phyloP scores from a whole-genome alignment of 2,888 invertebrate genomes.

The Trachelus stipa region DNA sequence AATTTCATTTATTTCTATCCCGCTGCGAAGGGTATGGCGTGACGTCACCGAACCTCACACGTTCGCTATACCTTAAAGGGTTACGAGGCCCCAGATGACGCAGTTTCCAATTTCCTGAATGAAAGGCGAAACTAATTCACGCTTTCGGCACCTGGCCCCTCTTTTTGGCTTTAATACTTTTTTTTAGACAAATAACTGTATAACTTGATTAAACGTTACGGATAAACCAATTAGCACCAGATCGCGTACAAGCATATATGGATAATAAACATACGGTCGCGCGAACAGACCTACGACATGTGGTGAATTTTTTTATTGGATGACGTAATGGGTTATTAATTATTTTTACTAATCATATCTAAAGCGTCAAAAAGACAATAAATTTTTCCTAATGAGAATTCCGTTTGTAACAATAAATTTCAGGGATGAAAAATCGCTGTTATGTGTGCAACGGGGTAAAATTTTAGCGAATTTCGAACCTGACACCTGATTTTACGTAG shows the following conservation, averaged over 20 bases:
- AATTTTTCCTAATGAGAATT: neutral
- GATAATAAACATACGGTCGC: neutral
- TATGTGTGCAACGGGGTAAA: neutral
- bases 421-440: neutral
- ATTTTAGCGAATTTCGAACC: neutral
- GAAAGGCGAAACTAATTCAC: slow-evolving; percentile 56
- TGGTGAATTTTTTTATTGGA: neutral
- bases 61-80: slow-evolving; percentile 43
- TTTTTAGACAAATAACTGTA: slow-evolving; percentile 14
- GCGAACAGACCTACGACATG: neutral
- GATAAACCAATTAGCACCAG: slow-evolving; percentile 10
- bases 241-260: neutral
- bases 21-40: slow-evolving; percentile 45
- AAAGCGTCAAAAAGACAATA: neutral
- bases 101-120: slow-evolving; percentile 61
- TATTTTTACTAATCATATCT: neutral
- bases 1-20: slow-evolving; percentile 58
- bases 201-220: neutral
- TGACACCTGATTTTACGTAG: neutral
- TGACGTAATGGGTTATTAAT: neutral
- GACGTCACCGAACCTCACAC: slow-evolving; percentile 9
- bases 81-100: slow-evolving; percentile 58
- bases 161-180: slow-evolving; percentile 16
- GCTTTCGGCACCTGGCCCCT: slow-evolving; percentile 53
- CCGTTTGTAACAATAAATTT: neutral